Evolutionary conservation across 2,888 invertebrate genomes (phyloP).

Genomic region (Andrena bucephala): DNA sequence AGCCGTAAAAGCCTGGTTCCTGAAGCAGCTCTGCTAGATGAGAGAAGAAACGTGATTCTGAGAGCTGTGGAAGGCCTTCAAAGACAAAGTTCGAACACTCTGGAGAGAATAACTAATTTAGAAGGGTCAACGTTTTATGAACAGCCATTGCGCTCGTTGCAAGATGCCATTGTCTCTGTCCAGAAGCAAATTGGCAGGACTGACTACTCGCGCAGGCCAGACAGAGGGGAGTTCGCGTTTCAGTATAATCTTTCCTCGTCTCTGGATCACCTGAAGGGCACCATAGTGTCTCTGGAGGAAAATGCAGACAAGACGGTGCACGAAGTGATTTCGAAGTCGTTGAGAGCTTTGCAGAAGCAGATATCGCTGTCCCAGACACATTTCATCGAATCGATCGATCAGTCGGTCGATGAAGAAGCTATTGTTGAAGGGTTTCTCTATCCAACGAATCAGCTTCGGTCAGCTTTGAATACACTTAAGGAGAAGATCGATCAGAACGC

Average conservation of each 20-base stretch:
- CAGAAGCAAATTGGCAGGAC: conserved; percentile 74
- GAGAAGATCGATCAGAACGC: conserved; percentile 62
- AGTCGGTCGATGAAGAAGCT: conserved; percentile 79
- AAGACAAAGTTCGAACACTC: conserved; percentile 60
- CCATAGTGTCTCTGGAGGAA: conserved; percentile 74
- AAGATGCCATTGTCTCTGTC: conserved; percentile 69
- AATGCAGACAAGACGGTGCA: conserved; percentile 69
- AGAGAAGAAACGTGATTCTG: conserved; percentile 76
- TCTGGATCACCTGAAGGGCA: conserved; percentile 72
- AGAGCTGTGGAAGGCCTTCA: conserved; percentile 74
- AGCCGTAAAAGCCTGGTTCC: conserved; percentile 74
- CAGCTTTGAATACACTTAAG: conserved; percentile 73
- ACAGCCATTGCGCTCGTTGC: conserved; percentile 66
- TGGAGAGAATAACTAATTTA: conserved; percentile 54
- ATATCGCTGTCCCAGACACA: conserved; percentile 77
- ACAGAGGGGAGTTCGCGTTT: conserved; percentile 64
- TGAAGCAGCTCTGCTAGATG: conserved; percentile 72
- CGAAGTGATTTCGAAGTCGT: conserved; percentile 74
- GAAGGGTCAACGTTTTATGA: conserved; percentile 47
- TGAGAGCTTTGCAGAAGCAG: conserved; percentile 80
- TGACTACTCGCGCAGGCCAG: conserved; percentile 71
- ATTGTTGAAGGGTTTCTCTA: conserved; percentile 82
- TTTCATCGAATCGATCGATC: conserved; percentile 73
- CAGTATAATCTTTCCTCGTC: conserved; percentile 68
- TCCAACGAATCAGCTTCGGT: conserved; percentile 78